phyloP scores from a whole-genome alignment of 2,888 invertebrate species.

The Ethmia dodecea region DNA sequence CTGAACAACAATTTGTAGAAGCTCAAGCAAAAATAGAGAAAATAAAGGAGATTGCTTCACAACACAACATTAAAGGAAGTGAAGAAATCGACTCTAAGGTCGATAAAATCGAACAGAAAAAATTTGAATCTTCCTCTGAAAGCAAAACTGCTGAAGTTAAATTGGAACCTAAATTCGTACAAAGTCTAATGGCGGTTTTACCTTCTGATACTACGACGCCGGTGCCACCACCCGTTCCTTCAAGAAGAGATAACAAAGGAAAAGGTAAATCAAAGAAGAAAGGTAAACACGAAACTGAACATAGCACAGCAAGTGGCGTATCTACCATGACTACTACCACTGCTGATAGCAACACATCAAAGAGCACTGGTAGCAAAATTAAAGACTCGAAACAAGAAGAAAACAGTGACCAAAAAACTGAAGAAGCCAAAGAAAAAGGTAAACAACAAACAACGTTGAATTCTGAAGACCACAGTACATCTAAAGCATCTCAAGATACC shows the following conservation, averaged over 20 bases:
- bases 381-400: slow-evolving; percentile 25
- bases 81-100: background rate
- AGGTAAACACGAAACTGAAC: slow-evolving; percentile 39
- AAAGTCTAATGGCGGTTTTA: slow-evolving; percentile 12
- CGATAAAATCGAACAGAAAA: background rate
- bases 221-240: slow-evolving; percentile 34
- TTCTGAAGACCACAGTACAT: slow-evolving; percentile 11
- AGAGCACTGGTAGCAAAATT: slow-evolving; percentile 16
- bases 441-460: slow-evolving; percentile 41
- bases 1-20: slow-evolving; percentile 28
- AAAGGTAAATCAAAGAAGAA: slow-evolving; percentile 60
- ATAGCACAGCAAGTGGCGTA: too few species aligned
- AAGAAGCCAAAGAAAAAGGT: slow-evolving; percentile 36
- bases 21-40: slow-evolving; percentile 14
- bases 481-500: slow-evolving; percentile 10
- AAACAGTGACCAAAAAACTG: slow-evolving; percentile 30
- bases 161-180: slow-evolving; percentile 9
- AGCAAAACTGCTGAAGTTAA: slow-evolving; percentile 6
- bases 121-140: background rate
- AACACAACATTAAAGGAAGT: slow-evolving; percentile 3
- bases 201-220: slow-evolving; percentile 1
- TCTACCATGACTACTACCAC: slow-evolving; percentile 9
- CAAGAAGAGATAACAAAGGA: slow-evolving; percentile 55
- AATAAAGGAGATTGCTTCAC: slow-evolving; percentile 3
- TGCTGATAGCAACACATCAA: slow-evolving; percentile 13